Conservation (phyloP, 1,140 invertebrate genomes). For the Lordiphosa collinella region DNA sequence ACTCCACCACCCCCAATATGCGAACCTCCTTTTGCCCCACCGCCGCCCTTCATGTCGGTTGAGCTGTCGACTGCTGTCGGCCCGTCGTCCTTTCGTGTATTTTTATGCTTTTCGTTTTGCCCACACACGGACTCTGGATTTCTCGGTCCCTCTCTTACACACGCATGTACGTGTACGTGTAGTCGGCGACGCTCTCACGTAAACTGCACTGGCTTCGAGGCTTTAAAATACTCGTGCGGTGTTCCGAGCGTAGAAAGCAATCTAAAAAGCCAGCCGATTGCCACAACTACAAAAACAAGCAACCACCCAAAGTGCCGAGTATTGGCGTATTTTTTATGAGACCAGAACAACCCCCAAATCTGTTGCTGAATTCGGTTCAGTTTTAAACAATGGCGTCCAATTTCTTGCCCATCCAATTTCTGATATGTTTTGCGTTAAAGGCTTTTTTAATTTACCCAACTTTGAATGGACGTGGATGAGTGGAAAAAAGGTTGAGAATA, state of each 20-base stretch:
- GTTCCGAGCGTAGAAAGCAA: conserved; percentile 29
- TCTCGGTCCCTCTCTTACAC: conserved; percentile 4
- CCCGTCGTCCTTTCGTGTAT: conserved; percentile 29
- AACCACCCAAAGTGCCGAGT: conserved; percentile 36
- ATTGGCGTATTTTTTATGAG: conserved; percentile 31
- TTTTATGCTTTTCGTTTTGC: conserved; percentile 7
- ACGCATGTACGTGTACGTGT: conserved; percentile 7
- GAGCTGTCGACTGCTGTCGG: conserved; percentile 12
- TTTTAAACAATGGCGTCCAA: conserved; percentile 54
- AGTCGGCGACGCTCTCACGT: conserved; percentile 8
- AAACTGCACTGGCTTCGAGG: conserved; percentile 6
- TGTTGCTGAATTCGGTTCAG: conserved; percentile 19
- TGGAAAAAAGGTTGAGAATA: not conserved
- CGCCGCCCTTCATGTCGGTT: conserved; percentile 6
- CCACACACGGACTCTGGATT: conserved; percentile 12
- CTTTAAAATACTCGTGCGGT: conserved; percentile 10
- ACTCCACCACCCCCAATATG: conserved; percentile 10
- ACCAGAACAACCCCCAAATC: conserved; percentile 42
- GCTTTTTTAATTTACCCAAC: conserved; percentile 7
- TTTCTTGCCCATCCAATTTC: conserved; percentile 15
- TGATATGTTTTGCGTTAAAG: conserved; percentile 6
- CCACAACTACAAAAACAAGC: conserved; percentile 34
- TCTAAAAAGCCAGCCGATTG: conserved; percentile 38
- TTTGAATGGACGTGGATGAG: not conserved
- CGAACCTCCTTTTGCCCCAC: conserved; percentile 23